Base-by-base conservation (phyloP, 1,140 invertebrate genomes). In the Mactra quadrangularis region DNA sequence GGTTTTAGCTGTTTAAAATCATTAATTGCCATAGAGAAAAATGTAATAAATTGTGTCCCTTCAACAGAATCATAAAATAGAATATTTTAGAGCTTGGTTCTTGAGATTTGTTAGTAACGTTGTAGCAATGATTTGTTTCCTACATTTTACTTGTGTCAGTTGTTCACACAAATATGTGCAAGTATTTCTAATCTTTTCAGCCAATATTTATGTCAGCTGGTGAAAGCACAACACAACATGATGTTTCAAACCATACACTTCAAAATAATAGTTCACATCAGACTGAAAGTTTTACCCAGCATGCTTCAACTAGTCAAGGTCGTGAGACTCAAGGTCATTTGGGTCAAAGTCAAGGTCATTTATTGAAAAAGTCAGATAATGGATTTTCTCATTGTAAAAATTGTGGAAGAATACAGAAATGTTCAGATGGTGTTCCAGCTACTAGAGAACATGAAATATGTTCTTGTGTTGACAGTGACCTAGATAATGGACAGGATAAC, bases 151-250 rank as follows among this genome's bases (percentile, higher is more conserved):
- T n/a, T n/a, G n/a, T n/a, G n/a, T n/a, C n/a, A n/a, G n/a, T n/a
- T n/a, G n/a, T n/a, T n/a, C n/a, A n/a, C n/a, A n/a, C n/a, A n/a
- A n/a, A n/a, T n/a, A n/a, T n/a, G n/a, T n/a, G n/a, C n/a, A n/a
- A n/a, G n/a, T n/a, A n/a, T 22, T 35, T 41, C 35, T 57, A 41
- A 15, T 25, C 7, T 59, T 59, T 74, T 25, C 76, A 85, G 76
- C 52, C 55, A 31, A 70, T 76, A 55, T 64, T 71, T 38, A 25
- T 83, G 53, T 53, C 70, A 41, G 31, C 53, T 25, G 59, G 38
- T 52, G 35, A 59, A 31, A 25, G 17, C 22, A 15, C 45, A 13
- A 72, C 45, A 33, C 35, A 19, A 31, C 31, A 38, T 22, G 47
- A 9, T n/a, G 13, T 15, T 17, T 1, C 17, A 70, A 4, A 22